Conservation (phyloP, 92 coral and sea anemone genomes). For the Montipora capitata region DNA sequence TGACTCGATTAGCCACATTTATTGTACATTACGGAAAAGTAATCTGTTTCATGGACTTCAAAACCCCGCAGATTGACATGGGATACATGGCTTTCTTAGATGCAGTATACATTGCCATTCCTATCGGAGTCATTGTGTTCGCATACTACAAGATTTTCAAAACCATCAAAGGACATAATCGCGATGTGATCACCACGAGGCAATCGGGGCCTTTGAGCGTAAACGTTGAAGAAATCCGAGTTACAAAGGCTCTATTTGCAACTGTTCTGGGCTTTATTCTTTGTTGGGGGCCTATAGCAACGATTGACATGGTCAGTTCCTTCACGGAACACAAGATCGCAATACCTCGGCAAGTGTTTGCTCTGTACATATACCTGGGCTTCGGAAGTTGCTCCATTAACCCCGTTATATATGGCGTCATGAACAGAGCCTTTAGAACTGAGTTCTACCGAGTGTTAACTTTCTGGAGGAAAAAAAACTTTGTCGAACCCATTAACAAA, state of each 20-base stretch:
- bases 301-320: slow-evolving; percentile 76
- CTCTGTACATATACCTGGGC: slow-evolving; percentile 81
- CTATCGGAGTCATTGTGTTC: slow-evolving; percentile 69
- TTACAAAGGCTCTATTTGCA: slow-evolving; percentile 82
- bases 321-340: slow-evolving; percentile 53
- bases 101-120: slow-evolving; percentile 62
- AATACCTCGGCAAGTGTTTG: slow-evolving; percentile 73
- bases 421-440: slow-evolving; percentile 78
- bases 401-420: slow-evolving; percentile 89
- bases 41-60: slow-evolving; percentile 78
- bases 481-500: not conserved
- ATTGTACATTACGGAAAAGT: slow-evolving; percentile 84
- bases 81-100: slow-evolving; percentile 85
- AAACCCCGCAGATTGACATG: slow-evolving; percentile 52
- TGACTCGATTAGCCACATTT: slow-evolving; percentile 75
- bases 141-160: slow-evolving; percentile 81
- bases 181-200: slow-evolving; percentile 35
- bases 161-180: slow-evolving; percentile 75
- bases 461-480: slow-evolving; percentile 28
- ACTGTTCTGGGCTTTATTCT: slow-evolving; percentile 78
- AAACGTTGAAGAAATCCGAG: slow-evolving; percentile 81
- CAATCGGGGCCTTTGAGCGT: slow-evolving; percentile 12
- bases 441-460: slow-evolving; percentile 63
- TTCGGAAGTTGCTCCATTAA: slow-evolving; percentile 86
- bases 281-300: slow-evolving; percentile 89